Evolutionary conservation across 2,113 vertebrate species (phyloP), one percentile per base, ranked within the genome.

Genomic region (Seriola quinqueradiata): DNA sequence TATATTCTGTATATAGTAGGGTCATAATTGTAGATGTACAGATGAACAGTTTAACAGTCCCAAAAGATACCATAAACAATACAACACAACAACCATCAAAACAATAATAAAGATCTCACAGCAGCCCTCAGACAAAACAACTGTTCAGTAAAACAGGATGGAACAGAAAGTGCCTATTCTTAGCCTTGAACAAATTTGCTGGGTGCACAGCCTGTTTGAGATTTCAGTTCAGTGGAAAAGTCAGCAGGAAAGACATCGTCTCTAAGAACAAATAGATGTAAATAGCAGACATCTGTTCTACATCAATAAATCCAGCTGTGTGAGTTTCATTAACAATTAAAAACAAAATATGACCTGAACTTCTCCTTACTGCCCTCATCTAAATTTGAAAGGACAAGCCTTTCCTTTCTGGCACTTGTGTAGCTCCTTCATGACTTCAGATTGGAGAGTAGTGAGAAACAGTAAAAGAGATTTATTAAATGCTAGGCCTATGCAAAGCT

Each of bases 401-500:
- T 77, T 77, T 83, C 65, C 63, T 82, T 73, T 79, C 54, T 78
- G 69, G 79, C 57, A 48, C 48, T 58, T 13, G 0, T n/a, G 21
- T 5, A 21, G 44, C 73, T 23, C 38, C 64, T 79, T 77, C 38
- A 70, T 71, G 77, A 80, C 38, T 67, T 46, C 21, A 75, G 32
- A 68, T 57, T 77, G 57, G 77, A 13, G 16, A 19, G 9, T n/a
- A 44, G 16, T 25, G 28, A 75, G 44, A 72, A 32, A 72, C 54
- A 72, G 13, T 82, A 76, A 82, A 86, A 66, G 21, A 80, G 80
- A 90, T 90, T 86, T 83, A 89, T 80, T 42, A 34, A 82, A 87
- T 75, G 52, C n/a, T 52, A 44, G 19, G 0, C 17, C 74, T 52
- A 34, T 42, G 63, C 52, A 21, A 25, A 32, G 63, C 65, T 75